Base-by-base conservation (phyloP, 1,140 invertebrate genomes). In the Sarcophaga peregrina region DNA sequence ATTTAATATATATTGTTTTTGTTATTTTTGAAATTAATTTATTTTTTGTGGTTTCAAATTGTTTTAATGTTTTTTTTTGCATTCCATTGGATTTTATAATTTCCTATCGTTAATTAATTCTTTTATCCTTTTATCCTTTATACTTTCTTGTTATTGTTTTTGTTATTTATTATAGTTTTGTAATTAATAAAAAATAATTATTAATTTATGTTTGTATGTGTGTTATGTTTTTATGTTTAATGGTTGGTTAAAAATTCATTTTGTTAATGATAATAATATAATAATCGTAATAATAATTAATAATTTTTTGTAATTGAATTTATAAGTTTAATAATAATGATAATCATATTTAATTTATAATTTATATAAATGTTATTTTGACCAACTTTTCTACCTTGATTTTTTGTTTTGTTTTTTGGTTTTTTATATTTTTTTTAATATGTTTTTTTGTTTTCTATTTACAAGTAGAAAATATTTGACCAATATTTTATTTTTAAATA, bases 311-410 rank as follows among this genome's bases (percentile, higher is more conserved):
- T 78, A 78, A 78, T 78, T 50, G 48, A 50, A 78, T 50, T 78
- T 87, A 88, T 87, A 88, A 45, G 85, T 84, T 85, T 85, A 86
- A 46, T 86, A 87, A 87, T 87, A 85, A 87, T 87, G 84, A 87
- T 86, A 78, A 78, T 78, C 25, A 78, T 78, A 52, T 50, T 78
- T 72, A 86, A 86, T 86, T 84, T 76, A 81, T 86, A 83, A 86
- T 80, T 82, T 78, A 17, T 68, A 62, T 82, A 37, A 17, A 68
- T 82, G n/a, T 72, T 72, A 73, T 73, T 8, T 82, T 78, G 47
- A 50, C 48, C 8, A 78, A 52, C 75, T 50, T 78, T 78, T 50
- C 75, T 78, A 78, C 75, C 48, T 17, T 76, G 46, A 47, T 46
- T 13, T 76, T 17, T 76, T 47, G 11, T 76, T 76, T 76, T n/a